A percentile compares a stretch with the other conserved stretches of the same genome.
These are phyloP conservation scores for Diorhabda sublineata DNA, from an alignment of 1,140 invertebrate genomes.

Conservation along the genomic window DNA sequence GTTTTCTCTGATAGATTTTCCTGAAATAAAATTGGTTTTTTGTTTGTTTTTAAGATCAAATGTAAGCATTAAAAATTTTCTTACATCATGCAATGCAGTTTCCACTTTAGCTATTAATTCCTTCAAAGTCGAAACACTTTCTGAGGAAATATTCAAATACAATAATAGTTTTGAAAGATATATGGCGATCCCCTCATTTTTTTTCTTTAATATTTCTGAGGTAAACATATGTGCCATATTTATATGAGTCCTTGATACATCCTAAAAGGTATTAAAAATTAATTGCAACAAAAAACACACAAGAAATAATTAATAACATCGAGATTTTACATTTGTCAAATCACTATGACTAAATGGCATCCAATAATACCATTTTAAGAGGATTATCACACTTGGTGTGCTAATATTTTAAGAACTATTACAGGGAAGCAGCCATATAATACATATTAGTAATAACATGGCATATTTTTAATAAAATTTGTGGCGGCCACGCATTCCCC, in stretches of 20 bases:
- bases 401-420: too few species aligned
- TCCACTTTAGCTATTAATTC: slow-evolving; percentile 13
- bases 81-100: slow-evolving; percentile 6
- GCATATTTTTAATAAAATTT: too few species aligned
- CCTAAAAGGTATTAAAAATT: slow-evolving; percentile 7
- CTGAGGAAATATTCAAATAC: slow-evolving; percentile 19
- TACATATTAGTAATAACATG: too few species aligned
- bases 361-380: too few species aligned
- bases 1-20: slow-evolving; percentile 6
- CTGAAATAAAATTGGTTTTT: neutral
- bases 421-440: too few species aligned
- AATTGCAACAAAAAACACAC: neutral
- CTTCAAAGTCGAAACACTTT: neutral
- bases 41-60: neutral
- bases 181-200: neutral
- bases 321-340: too few species aligned
- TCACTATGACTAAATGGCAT: too few species aligned
- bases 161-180: slow-evolving; percentile 18
- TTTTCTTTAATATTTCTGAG: slow-evolving; percentile 12
- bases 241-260: slow-evolving; percentile 3
- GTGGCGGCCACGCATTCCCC: too few species aligned
- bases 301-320: neutral
- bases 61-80: neutral
- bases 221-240: slow-evolving; percentile 8
- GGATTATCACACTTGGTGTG: too few species aligned